Conservation (phyloP, 2,797 vertebrate genomes). For the Chloroceryle amazona region DNA sequence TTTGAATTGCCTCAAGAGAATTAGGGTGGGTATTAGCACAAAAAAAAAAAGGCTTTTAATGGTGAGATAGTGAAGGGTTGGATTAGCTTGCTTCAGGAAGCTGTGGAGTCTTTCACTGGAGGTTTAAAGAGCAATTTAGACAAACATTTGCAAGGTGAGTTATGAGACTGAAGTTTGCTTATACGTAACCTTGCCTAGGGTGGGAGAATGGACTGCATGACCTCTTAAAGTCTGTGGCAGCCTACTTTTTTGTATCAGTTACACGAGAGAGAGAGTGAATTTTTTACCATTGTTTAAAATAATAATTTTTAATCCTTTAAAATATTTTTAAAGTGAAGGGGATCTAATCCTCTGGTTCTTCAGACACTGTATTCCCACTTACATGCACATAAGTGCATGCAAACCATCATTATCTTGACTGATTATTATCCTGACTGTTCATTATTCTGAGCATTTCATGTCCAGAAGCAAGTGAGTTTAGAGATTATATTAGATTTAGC, state of each 20-base stretch:
- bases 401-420: neutral
- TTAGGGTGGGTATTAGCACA: neutral
- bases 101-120: neutral
- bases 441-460: neutral
- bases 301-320: neutral
- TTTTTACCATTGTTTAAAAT: neutral
- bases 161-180: constrained; percentile 3
- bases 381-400: neutral
- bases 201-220: neutral
- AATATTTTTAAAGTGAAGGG: neutral
- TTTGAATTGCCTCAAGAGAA: constrained; percentile 1
- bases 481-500: neutral
- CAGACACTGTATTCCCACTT: neutral
- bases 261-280: neutral
- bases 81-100: neutral
- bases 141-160: constrained; percentile 29
- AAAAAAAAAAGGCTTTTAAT: neutral
- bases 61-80: constrained; percentile 7
- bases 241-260: neutral
- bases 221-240: neutral
- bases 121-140: neutral
- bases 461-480: neutral
- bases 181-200: neutral
- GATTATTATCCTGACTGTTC: neutral
- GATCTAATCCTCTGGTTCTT: neutral